Base-by-base conservation (phyloP, 2,113 vertebrate genomes). In the Anolis carolinensis region DNA sequence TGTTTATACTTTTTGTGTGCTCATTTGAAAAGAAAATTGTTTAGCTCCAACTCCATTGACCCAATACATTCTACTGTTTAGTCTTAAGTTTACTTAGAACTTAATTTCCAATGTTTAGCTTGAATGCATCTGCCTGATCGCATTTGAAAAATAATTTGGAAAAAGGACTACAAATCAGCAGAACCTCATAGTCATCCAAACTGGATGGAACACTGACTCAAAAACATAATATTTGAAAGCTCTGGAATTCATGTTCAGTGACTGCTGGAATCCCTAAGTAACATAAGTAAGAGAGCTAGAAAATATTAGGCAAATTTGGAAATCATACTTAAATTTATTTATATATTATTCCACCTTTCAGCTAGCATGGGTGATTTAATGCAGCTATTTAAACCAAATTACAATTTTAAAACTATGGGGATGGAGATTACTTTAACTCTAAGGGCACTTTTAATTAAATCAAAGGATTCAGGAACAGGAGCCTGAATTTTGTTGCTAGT, bases 61-160 rank as follows among this genome's bases (percentile, higher is more conserved):
- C 89, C 92, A 75, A 90, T 0, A 39, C 63, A 14, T 73, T 55
- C 79, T 93, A 50, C 81, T 74, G 76, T 36, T 80, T 90, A 67
- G 72, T 5, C 7, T 79, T 67, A 73, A 8, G 59, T 87, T 89
- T 63, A 20, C 85, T 16, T 87, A 90, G 80, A 90, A 80, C 89
- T 70, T 93, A 86, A 77, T 85, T 72, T 89, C 81, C 36, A 18
- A 89, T 87, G n/a, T 82, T 70, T 89, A 91, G 88, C 82, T 91
- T 89, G 77, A 79, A 83, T 93, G 39, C 87, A 89, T 70, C 82
- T 91, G 79, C 82, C 0, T 86, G 82, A 68, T 90, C 89, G 63
- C 32, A 7, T 78, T 4, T 4, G 27, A 55, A 55, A 5, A 55
- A 55, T 11, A 14, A 7, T 14, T 55, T 55, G 52, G 52, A 55